These are phyloP conservation scores for Drosophila macrothrix DNA, from an alignment of 2,888 invertebrate species.

Conservation along the genomic window DNA sequence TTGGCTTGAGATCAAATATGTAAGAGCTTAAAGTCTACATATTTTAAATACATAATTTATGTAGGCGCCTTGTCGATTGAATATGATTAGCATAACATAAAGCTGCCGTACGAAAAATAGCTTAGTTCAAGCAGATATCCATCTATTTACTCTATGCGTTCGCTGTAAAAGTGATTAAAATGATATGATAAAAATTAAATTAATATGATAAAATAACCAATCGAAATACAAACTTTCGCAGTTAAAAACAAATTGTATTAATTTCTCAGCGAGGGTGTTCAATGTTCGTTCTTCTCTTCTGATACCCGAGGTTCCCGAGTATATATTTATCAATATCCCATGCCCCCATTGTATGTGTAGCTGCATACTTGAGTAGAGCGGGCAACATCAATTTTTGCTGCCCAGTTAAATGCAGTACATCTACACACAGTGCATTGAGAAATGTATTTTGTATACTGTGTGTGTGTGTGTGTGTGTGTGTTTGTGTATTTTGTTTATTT, in stretches of 20 bases:
- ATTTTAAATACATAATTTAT: background rate
- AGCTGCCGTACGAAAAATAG: background rate
- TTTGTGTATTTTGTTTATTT: conserved; percentile 68
- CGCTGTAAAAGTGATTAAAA: background rate
- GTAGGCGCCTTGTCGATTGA: background rate
- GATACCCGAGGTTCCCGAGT: background rate
- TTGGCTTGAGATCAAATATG: background rate
- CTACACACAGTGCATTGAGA: conserved; percentile 31
- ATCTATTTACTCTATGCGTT: background rate
- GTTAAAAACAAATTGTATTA: background rate
- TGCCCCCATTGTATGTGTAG: conserved; percentile 5
- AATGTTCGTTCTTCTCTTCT: background rate
- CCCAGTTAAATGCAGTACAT: conserved; percentile 59
- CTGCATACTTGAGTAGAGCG: conserved; percentile 32
- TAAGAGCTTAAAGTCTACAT: background rate
- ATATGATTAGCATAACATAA: background rate
- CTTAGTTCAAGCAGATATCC: background rate
- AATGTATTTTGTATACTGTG: conserved; percentile 24
- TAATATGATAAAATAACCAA: background rate
- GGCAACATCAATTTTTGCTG: conserved; percentile 47
- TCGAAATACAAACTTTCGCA: background rate
- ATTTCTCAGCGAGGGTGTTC: conserved; percentile 10
- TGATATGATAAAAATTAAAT: too few relatives aligned
- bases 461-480: conserved; percentile 1
- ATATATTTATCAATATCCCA: background rate